These are phyloP conservation scores for Pyrochroa serraticornis DNA, from an alignment of 2,888 invertebrate genomes.

Conservation along the genomic window DNA sequence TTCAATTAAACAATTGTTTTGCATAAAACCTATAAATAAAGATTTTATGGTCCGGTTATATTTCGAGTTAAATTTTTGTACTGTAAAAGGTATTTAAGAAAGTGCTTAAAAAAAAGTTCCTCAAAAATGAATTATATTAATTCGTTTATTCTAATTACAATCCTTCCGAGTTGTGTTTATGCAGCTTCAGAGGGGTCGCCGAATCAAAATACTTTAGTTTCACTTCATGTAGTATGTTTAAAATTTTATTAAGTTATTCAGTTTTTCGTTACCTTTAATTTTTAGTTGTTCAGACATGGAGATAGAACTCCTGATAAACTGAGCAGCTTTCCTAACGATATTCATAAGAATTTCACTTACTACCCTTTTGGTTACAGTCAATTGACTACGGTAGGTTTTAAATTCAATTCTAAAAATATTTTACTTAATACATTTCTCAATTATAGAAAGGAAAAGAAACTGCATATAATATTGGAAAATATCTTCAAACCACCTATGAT, in stretches of 20 bases:
- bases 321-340: constrained; percentile 56
- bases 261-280: background rate
- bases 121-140: no score
- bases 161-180: no score
- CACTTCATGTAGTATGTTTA: constrained; percentile 7
- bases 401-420: background rate
- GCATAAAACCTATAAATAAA: no score
- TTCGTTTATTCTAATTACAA: no score
- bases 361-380: constrained; percentile 64
- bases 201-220: constrained; percentile 7
- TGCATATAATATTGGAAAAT: constrained; percentile 66
- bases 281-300: constrained; percentile 60
- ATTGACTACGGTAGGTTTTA: constrained; percentile 59
- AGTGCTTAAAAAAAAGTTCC: no score
- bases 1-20: no score
- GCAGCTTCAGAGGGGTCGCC: background rate
- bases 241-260: no score
- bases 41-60: no score
- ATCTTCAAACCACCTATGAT: constrained; percentile 66
- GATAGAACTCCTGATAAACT: constrained; percentile 48
- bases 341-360: constrained; percentile 54
- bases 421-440: background rate
- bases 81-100: no score
- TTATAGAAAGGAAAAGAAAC: constrained; percentile 48
- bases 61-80: no score